These are phyloP conservation scores for Thamnophis elegans DNA, from an alignment of 2,797 vertebrate genomes.

Conservation along the genomic window DNA sequence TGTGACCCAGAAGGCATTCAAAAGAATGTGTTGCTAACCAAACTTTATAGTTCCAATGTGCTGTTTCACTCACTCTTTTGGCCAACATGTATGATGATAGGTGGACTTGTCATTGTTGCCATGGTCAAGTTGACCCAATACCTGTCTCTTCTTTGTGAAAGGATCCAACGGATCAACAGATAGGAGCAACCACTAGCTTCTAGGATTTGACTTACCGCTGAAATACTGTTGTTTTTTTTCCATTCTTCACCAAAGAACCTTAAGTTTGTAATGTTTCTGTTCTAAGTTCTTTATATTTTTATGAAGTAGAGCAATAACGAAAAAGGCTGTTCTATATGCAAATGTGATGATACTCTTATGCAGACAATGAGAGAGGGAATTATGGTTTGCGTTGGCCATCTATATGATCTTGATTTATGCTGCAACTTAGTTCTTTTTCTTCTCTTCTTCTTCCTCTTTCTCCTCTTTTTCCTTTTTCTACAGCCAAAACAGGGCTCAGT, in stretches of 20 bases:
- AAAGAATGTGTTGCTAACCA: slow-evolving; percentile 85
- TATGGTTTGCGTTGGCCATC: slow-evolving; percentile 59
- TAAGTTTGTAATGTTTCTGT: slow-evolving; percentile 83
- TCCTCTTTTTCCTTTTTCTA: slow-evolving; percentile 47
- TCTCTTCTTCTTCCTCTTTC: neutral
- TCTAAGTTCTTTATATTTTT: slow-evolving; percentile 78
- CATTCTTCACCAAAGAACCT: slow-evolving; percentile 86
- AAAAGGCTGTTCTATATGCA: slow-evolving; percentile 81
- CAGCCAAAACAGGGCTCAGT: slow-evolving; percentile 62
- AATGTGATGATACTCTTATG: slow-evolving; percentile 74
- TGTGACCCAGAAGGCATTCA: slow-evolving; percentile 80
- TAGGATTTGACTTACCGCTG: slow-evolving; percentile 55
- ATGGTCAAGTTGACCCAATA: slow-evolving; percentile 96
- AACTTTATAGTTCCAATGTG: slow-evolving; percentile 83
- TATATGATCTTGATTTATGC: slow-evolving; percentile 64
- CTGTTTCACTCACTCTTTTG: slow-evolving; percentile 90
- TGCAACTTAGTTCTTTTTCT: slow-evolving; percentile 60
- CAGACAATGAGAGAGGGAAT: slow-evolving; percentile 66
- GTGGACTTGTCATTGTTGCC: slow-evolving; percentile 83
- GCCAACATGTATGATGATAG: slow-evolving; percentile 88
- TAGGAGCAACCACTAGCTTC: slow-evolving; percentile 67
- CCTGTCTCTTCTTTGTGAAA: slow-evolving; percentile 88
- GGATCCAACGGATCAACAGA: slow-evolving; percentile 83
- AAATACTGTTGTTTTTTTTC: slow-evolving; percentile 71
- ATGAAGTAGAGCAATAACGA: slow-evolving; percentile 80